Base-by-base conservation (phyloP, 2,113 vertebrate genomes). In the Eptesicus fuscus region DNA sequence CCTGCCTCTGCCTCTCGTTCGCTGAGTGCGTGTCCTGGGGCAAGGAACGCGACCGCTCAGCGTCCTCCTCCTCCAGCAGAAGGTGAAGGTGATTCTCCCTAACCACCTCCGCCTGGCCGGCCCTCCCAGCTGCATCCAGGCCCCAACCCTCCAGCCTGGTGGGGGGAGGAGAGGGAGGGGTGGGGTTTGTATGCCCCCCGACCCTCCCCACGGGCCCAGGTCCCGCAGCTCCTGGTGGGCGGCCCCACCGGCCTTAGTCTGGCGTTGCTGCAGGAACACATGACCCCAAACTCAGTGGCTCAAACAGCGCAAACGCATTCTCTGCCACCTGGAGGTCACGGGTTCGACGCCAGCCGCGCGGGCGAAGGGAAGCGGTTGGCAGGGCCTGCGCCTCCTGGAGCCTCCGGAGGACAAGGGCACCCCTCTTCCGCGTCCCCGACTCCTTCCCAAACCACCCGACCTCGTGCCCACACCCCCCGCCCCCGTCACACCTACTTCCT, bases 311-410 rank as follows among this genome's bases (percentile, higher is more conserved):
- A 12, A 3, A 7, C 11, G 5, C 7, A 4, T 9, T 20, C 40
- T 37, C 78, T 1, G 1, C 28, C 13, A 1, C 18, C 23, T 22
- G 67, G 83, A 28, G 44, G 35, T 30, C n/a, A 30, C 23, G 30
- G 28, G 83, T 9, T 49, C 25, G 0, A 20, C 11, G 30, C 37
- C 16, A 0, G 9, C 7, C 16, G 23, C 3, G 1, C 37, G 0
- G 35, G 37, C 37, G 22, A 16, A 23, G 37, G 7, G 8, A 11
- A 25, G 51, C 4, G 4, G 9, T 6, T 9, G 8, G 51, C 70
- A 12, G 70, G 85, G 70, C 40, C 0, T 37, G 70, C 10, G 4
- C 51, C 35, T 44, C 9, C 69, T 9, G 30, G 18, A 25, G 23
- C 30, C 13, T 25, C 47, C 3, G 28, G 65, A n/a, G 67, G 47